A percentile compares a stretch with the other conserved stretches of the same genome.
phyloP scores from a whole-genome alignment of 2,888 invertebrate species.

The Cheilosia scutellata region DNA sequence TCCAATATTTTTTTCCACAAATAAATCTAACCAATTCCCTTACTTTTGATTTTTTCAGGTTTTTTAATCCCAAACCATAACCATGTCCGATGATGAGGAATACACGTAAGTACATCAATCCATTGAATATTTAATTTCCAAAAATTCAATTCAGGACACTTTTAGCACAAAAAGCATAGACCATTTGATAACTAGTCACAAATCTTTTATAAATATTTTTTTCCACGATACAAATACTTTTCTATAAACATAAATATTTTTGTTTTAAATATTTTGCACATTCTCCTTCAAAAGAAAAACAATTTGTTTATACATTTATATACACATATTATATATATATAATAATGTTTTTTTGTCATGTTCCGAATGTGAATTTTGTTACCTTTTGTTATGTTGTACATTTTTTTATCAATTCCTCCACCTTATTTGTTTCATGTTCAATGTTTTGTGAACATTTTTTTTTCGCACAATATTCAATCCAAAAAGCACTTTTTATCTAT shows the following conservation, averaged over 20 bases:
- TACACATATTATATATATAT: constrained; percentile 18
- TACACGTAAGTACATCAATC: constrained; percentile 92
- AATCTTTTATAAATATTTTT: constrained; percentile 61
- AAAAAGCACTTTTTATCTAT: constrained; percentile 41
- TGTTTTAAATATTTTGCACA: constrained; percentile 77
- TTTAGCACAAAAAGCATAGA: constrained; percentile 50
- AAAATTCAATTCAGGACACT: constrained; percentile 42
- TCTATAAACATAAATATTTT: constrained; percentile 7
- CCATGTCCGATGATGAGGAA: constrained; percentile 98
- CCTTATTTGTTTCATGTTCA: constrained; percentile 62
- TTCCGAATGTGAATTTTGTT: constrained; percentile 55
- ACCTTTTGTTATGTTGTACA: constrained; percentile 44
- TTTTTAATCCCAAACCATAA: constrained; percentile 87
- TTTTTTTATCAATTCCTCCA: constrained; percentile 12
- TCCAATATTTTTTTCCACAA: not conserved
- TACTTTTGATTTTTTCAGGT: constrained; percentile 85
- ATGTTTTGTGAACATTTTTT: constrained; percentile 56
- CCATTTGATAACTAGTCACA: constrained; percentile 34
- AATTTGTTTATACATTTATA: constrained; percentile 77
- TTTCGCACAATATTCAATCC: constrained; percentile 51
- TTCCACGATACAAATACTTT: constrained; percentile 47
- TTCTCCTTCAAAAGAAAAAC: constrained; percentile 50
- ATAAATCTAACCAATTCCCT: constrained; percentile 10
- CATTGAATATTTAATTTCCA: not conserved
- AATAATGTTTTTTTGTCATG: constrained; percentile 78